Percentiles rank a stretch among this genome's conserved stretches.
These are phyloP conservation scores for Pachyseris speciosa DNA, from an alignment of 64 coral and sea anemone species.

Conservation along the genomic window DNA sequence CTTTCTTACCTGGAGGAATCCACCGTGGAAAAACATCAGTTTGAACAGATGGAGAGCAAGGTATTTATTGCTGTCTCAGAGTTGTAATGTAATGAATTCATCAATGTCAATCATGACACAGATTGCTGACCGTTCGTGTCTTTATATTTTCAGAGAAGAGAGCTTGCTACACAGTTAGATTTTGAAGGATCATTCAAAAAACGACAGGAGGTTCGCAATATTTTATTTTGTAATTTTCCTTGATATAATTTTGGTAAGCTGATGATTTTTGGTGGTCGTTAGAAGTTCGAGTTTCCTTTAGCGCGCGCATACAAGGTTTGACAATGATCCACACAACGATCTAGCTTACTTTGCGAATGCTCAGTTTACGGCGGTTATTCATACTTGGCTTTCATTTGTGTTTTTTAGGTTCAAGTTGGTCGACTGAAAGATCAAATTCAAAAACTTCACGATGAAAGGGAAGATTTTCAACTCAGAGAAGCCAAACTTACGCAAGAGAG, in stretches of 20 bases:
- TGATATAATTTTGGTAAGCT: background rate
- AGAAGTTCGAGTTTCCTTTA: background rate
- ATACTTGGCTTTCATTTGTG: background rate
- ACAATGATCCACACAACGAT: too few relatives aligned
- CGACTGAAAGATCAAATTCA: conserved; percentile 83
- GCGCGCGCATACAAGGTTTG: too few relatives aligned
- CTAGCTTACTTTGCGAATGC: too few relatives aligned
- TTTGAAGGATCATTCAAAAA: conserved; percentile 68
- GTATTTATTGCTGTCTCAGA: background rate
- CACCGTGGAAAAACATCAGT: conserved; percentile 54
- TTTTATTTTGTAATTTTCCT: background rate
- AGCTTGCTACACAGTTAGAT: conserved; percentile 59
- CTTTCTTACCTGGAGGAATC: conserved; percentile 57
- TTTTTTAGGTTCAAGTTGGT: conserved; percentile 68
- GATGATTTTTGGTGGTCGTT: background rate
- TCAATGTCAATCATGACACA: background rate
- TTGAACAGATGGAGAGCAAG: conserved; percentile 76
- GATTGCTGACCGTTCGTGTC: background rate
- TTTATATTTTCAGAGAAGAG: conserved; percentile 52
- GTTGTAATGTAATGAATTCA: background rate
- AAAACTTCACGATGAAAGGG: conserved; percentile 75
- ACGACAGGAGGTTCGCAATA: conserved; percentile 53
- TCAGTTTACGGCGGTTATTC: too few relatives aligned
- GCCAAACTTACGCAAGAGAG: conserved; percentile 80
- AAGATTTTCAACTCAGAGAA: conserved; percentile 74